Evolutionary conservation across 2,888 invertebrate species (phyloP), one percentile per base, ranked within the genome.

Genomic region (Unio pictorum): DNA sequence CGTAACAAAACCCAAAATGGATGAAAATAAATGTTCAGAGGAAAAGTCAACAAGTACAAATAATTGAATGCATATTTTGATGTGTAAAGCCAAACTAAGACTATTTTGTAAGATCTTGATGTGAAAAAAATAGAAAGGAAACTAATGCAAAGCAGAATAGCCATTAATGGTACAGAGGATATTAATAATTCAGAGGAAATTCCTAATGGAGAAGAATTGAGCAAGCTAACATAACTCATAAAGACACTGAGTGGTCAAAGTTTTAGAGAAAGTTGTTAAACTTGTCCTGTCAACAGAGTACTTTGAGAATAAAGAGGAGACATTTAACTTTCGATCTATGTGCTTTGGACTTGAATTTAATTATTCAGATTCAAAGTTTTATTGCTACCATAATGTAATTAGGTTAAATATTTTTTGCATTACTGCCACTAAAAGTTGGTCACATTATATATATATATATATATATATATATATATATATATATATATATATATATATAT

Each of bases 291-390:
- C 95, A 84, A 96, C 96, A 0, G 96, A 97, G 3, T 93, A 94
- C 79, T 97, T 95, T 90, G 95, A 96, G 91, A 94, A 97, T 69
- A 95, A 95, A 1, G 94, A 94, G 80, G 94, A 95, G 87, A 95
- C 96, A 5, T 96, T 97, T 90, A 96, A 97, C n/a, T 89, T 97
- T 97, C 91, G 97, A 97, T 90, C 91, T 97, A 81, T 96, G 96
- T 90, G 92, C 94, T 66, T 91, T 97, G 75, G 96, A 96, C 88
- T 11, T 11, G 15, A 45, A 45, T 45, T 11, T 45, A 11, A 45
- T 45, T 45, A 45, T 11, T 45, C 45, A 45, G 45, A 11, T 45
- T 1, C 45, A 45, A 45, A 45, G 11, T 45, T 45, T 45, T 45
- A 15, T 45, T 45, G 45, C 45, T 45, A 45, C 45, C 15, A 45